These are phyloP conservation scores for Invenusta paracnida DNA, from an alignment of 2,888 invertebrate species.

Conservation along the genomic window DNA sequence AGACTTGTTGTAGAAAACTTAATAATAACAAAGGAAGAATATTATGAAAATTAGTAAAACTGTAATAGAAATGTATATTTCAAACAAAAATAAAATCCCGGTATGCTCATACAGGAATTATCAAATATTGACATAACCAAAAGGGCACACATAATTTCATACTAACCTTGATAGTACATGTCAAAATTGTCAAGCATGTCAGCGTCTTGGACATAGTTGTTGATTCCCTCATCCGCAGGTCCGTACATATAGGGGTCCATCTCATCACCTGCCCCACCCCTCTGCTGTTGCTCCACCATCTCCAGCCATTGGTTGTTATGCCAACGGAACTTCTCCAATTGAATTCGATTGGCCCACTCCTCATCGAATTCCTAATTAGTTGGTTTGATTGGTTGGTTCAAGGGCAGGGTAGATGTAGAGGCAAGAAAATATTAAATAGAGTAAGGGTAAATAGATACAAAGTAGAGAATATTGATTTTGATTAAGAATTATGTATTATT, in stretches of 20 bases:
- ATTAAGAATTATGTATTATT: no score
- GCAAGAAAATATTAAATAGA: slow-evolving; percentile 16
- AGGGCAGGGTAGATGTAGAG: not conserved
- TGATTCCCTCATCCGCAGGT: slow-evolving; percentile 51
- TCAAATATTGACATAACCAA: no score
- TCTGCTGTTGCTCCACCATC: slow-evolving; percentile 71
- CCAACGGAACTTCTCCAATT: slow-evolving; percentile 88
- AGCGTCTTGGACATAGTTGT: slow-evolving; percentile 57
- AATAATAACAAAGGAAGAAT: no score
- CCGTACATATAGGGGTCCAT: slow-evolving; percentile 55
- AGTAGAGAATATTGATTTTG: no score
- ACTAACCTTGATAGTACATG: slow-evolving; percentile 51
- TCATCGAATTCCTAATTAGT: slow-evolving; percentile 73
- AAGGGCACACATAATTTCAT: no score
- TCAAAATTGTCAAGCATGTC: slow-evolving; percentile 58
- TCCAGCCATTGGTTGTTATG: slow-evolving; percentile 97
- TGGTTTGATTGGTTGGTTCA: not conserved
- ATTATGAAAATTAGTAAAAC: no score
- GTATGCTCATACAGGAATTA: no score
- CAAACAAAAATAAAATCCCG: no score
- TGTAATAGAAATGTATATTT: no score
- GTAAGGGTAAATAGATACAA: no score
- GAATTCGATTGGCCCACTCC: slow-evolving; percentile 87
- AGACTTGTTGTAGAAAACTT: no score
- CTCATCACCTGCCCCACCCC: slow-evolving; percentile 47